Evolutionary conservation across 2,113 vertebrate genomes (phyloP).

Genomic region (Leptocoma aspasia): DNA sequence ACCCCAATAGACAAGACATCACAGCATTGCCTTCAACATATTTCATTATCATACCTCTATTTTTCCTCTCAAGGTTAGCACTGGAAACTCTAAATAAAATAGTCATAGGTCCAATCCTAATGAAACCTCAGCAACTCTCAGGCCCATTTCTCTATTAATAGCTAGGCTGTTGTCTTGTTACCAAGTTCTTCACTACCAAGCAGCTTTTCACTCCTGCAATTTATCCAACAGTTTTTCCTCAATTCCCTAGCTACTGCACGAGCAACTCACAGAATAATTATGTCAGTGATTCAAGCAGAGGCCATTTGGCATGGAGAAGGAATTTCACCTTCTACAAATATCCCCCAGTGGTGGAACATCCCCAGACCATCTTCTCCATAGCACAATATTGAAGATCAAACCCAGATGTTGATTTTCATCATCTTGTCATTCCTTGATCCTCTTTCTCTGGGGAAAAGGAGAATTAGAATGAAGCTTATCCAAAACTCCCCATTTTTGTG

Average conservation of each 20-base stretch:
- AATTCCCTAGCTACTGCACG: neutral
- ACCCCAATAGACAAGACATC: rapidly evolving
- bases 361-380: neutral
- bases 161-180: neutral
- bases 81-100: neutral
- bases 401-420: neutral
- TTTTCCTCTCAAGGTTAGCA: neutral
- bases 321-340: neutral
- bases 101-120: neutral
- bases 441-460: neutral
- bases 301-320: neutral
- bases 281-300: neutral
- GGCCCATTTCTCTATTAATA: neutral
- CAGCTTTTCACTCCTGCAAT: neutral
- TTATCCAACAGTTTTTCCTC: neutral
- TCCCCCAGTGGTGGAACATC: neutral
- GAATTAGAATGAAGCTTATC: neutral
- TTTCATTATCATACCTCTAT: neutral
- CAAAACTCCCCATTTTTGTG: neutral
- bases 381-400: neutral
- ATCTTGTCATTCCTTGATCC: neutral
- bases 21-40: neutral
- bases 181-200: neutral
- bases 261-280: neutral
- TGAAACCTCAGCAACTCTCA: neutral